Evolutionary conservation across 2,113 vertebrate genomes (phyloP).

Genomic region (Dolichallabes microphthalmus): DNA sequence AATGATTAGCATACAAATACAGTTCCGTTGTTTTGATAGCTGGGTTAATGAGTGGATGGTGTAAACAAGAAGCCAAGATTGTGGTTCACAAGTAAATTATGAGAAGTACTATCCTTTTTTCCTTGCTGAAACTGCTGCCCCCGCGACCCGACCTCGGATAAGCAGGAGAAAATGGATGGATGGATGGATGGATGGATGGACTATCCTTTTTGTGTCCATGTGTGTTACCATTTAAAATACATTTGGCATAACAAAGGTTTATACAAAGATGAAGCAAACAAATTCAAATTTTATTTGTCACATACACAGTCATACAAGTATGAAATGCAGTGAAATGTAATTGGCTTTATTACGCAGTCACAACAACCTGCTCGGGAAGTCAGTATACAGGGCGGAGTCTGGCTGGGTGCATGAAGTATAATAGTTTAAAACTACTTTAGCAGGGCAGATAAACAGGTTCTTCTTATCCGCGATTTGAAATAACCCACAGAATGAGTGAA

Average conservation of each 20-base stretch:
- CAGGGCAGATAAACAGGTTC: background rate
- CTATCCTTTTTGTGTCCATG: background rate
- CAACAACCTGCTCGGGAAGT: background rate
- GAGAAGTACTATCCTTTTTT: background rate
- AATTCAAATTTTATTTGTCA: too few species aligned
- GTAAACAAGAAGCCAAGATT: constrained; percentile 3
- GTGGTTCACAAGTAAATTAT: background rate
- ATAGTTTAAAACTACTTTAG: background rate
- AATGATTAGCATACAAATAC: constrained; percentile 13
- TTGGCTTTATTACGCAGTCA: background rate
- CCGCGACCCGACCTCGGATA: too few species aligned
- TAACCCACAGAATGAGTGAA: too few species aligned
- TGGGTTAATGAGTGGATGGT: background rate
- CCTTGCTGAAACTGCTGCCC: too few species aligned
- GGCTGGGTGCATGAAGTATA: background rate
- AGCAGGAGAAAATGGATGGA: too few species aligned
- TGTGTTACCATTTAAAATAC: background rate
- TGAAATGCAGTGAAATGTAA: too few species aligned
- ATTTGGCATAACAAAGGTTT: background rate
- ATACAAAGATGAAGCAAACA: background rate
- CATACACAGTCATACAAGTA: too few species aligned
- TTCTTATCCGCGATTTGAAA: background rate
- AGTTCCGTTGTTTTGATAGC: background rate
- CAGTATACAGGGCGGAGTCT: background rate
- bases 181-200: too few species aligned